Evolutionary conservation across 2,113 vertebrate species (phyloP), one percentile per base, ranked within the genome.

Genomic region (Colius striatus): DNA sequence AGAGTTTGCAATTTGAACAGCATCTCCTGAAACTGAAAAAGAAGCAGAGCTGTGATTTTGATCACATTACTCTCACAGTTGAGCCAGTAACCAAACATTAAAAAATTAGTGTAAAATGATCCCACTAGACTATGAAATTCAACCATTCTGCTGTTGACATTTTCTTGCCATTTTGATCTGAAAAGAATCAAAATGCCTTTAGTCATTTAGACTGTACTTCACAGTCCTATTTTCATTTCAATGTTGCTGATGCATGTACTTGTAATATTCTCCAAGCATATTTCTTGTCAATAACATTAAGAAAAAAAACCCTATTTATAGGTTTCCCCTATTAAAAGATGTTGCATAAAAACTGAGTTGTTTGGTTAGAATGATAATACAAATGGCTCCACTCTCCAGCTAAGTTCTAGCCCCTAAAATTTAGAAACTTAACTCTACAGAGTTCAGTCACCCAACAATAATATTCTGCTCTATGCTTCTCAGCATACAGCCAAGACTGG

Each of bases 1-100:
- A 79, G 63, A 58, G 11, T 5, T 79, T 90, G 54, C 14, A 66
- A 62, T 79, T 67, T 73, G n/a, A 85, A 34, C 22, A 92, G 41
- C 67, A 70, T 62, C 55, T 79, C 36, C 51, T 62, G 21, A 90
- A 83, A 66, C 0, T 43, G 30, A 73, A 83, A 82, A 87, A 84
- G 36, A 32, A 87, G n/a, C n/a, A 92, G 63, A 76, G 47, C 47
- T 90, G 54, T 65, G 82, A 94, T 94, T 92, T 91, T 85, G 66
- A 86, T 92, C 72, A 77, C 0, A 0, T 85, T 88, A 66, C 72
- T 88, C n/a, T 57, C 63, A 83, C 51, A 92, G 67, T 25, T 84
- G 43, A 96, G 88, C 75, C 85, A 95, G 90, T 67, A 92, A 95
- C 67, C 75, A 96, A 91, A 93, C 88, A 74, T 83, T 83, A 88